phyloP scores from a whole-genome alignment of 1,140 invertebrate species.

The Phymorhynchus buccinoides region DNA sequence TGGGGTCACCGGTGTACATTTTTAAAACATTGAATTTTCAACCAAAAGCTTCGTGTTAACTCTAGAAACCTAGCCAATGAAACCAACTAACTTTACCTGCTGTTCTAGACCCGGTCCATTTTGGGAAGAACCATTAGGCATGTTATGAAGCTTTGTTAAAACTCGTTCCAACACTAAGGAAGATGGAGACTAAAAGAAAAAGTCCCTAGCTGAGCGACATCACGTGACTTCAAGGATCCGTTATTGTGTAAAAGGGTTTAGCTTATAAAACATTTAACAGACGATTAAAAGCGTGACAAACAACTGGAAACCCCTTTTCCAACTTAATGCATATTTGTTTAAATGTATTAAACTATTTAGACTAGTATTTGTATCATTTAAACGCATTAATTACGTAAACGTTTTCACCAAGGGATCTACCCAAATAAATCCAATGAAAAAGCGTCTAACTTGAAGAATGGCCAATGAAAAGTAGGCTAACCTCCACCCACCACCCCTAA shows the following conservation, averaged over 20 bases:
- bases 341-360: not conserved
- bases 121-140: constrained; percentile 99
- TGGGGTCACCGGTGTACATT: constrained; percentile 16
- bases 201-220: constrained; percentile 23
- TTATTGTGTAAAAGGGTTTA: too few species aligned
- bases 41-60: not conserved
- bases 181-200: constrained; percentile 25
- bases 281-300: too few species aligned
- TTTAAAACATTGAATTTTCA: not conserved
- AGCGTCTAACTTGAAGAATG: too few species aligned
- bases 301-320: too few species aligned
- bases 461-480: too few species aligned
- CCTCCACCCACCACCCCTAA: too few species aligned
- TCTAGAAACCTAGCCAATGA: not conserved
- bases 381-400: not conserved
- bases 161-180: constrained; percentile 44
- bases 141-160: constrained; percentile 79
- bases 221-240: not conserved
- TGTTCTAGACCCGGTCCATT: constrained; percentile 99
- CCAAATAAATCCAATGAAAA: too few species aligned
- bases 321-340: too few species aligned
- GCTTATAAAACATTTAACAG: too few species aligned
- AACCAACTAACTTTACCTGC: constrained; percentile 82
- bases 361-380: not conserved
- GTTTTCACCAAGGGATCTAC: too few species aligned